Evolutionary conservation across 2,888 invertebrate genomes (phyloP).

Genomic region (Clunio marinus): DNA sequence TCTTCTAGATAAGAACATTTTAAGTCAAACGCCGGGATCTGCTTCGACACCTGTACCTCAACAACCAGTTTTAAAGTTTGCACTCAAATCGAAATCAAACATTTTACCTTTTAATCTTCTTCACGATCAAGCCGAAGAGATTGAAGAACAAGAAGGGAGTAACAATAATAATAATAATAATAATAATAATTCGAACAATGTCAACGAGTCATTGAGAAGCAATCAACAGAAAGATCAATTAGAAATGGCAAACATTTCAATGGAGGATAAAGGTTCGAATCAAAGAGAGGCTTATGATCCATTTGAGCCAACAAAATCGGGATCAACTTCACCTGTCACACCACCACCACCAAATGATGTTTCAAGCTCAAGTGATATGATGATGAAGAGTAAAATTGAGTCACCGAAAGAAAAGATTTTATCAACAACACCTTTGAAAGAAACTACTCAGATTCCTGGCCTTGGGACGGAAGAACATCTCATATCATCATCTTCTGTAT

Average conservation of each 20-base stretch:
- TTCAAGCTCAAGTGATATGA: conserved; percentile 27
- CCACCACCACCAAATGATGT: conserved; percentile 27
- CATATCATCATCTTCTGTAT: neutral
- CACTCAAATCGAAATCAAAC: conserved; percentile 54
- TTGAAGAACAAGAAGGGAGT: conserved; percentile 45
- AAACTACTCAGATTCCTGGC: conserved; percentile 1
- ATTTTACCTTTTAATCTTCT: conserved; percentile 60
- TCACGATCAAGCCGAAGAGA: conserved; percentile 57
- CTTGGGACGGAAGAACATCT: conserved; percentile 27
- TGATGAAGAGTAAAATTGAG: conserved; percentile 28
- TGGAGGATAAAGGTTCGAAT: conserved; percentile 41
- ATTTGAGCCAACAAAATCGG: conserved; percentile 83
- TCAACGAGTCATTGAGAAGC: conserved; percentile 25
- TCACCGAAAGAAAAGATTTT: conserved; percentile 20
- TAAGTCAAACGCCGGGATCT: conserved; percentile 48
- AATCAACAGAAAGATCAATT: conserved; percentile 2
- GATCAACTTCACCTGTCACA: conserved; percentile 59
- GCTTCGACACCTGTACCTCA: conserved; percentile 62
- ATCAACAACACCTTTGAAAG: neutral
- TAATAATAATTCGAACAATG: conserved; percentile 40
- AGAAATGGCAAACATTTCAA: neutral
- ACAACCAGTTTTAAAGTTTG: conserved; percentile 57
- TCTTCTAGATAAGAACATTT: conserved; percentile 41
- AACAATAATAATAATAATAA: conserved; percentile 11
- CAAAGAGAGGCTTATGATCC: conserved; percentile 76